Conservation (phyloP, 2,888 invertebrate genomes). For the Thereva unica region DNA sequence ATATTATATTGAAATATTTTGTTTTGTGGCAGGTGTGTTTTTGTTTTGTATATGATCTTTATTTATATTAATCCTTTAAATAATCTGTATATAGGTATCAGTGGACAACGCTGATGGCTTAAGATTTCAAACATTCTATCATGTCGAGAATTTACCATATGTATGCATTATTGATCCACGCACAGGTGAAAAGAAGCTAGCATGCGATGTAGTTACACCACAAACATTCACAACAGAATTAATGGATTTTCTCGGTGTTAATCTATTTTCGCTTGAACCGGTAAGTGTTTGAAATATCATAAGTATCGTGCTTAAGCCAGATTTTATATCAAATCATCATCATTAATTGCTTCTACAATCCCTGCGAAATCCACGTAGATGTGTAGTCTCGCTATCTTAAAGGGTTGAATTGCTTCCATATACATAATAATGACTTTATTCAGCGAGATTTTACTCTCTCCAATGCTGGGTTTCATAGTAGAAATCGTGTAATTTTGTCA, state of each 20-base stretch:
- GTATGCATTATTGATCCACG: conserved; percentile 69
- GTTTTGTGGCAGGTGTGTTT: conserved; percentile 68
- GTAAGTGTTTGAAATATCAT: conserved; percentile 4
- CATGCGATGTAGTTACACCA: conserved; percentile 48
- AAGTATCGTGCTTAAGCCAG: too few species aligned
- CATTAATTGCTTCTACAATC: too few species aligned
- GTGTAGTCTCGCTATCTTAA: too few species aligned
- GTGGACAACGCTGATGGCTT: conserved; percentile 63
- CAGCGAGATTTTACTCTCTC: too few species aligned
- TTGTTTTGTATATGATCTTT: neutral
- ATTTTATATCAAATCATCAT: too few species aligned
- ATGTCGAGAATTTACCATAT: conserved; percentile 65
- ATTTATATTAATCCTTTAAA: neutral
- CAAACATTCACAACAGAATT: conserved; percentile 47
- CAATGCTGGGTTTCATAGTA: too few species aligned
- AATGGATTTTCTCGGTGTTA: conserved; percentile 33
- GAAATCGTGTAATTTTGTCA: too few species aligned
- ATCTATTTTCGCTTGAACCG: conserved; percentile 20
- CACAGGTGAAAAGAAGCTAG: conserved; percentile 65
- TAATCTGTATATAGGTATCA: conserved; percentile 44
- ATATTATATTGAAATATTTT: conserved; percentile 67
- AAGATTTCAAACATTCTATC: conserved; percentile 68
- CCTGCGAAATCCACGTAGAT: too few species aligned
- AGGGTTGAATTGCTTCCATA: too few species aligned
- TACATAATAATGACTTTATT: too few species aligned